These are phyloP conservation scores for Maniola hyperantus DNA, from an alignment of 2,888 invertebrate genomes.

Conservation along the genomic window DNA sequence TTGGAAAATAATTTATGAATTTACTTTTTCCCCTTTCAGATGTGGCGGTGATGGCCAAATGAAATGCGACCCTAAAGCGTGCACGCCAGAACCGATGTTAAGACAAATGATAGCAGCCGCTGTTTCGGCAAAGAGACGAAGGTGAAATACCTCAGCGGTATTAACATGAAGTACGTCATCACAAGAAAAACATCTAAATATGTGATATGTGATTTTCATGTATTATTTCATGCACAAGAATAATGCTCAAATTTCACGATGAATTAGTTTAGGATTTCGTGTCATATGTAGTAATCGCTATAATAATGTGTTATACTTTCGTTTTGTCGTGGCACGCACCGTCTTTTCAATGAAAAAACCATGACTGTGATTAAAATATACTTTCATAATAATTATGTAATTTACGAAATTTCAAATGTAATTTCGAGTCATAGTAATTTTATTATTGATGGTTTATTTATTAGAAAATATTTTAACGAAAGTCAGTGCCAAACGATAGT, in stretches of 20 bases:
- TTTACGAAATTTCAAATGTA: slow-evolving; percentile 63
- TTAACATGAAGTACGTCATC: slow-evolving; percentile 59
- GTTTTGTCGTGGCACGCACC: slow-evolving; percentile 74
- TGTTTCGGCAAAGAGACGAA: slow-evolving; percentile 87
- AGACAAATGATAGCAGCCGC: slow-evolving; percentile 95
- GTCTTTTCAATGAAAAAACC: slow-evolving; percentile 64
- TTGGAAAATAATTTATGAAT: too few species aligned
- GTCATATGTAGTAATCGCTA: slow-evolving; percentile 78
- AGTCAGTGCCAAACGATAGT: slow-evolving; percentile 80
- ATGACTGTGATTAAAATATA: slow-evolving; percentile 79
- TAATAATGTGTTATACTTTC: slow-evolving; percentile 63
- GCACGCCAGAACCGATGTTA: slow-evolving; percentile 94
- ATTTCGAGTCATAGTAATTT: slow-evolving; percentile 52
- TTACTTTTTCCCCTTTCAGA: slow-evolving; percentile 75
- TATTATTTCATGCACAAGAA: slow-evolving; percentile 77
- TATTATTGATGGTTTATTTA: slow-evolving; percentile 29
- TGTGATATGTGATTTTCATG: slow-evolving; percentile 72
- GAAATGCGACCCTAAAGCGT: slow-evolving; percentile 96
- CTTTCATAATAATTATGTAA: slow-evolving; percentile 54
- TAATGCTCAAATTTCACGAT: slow-evolving; percentile 80
- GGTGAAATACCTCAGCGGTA: slow-evolving; percentile 79
- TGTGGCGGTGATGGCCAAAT: slow-evolving; percentile 96
- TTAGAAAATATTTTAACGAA: slow-evolving; percentile 62
- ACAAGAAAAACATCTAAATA: slow-evolving; percentile 63
- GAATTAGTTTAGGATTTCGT: slow-evolving; percentile 80